Conservation (phyloP, 2,888 invertebrate genomes). For the Protonemura montana region DNA sequence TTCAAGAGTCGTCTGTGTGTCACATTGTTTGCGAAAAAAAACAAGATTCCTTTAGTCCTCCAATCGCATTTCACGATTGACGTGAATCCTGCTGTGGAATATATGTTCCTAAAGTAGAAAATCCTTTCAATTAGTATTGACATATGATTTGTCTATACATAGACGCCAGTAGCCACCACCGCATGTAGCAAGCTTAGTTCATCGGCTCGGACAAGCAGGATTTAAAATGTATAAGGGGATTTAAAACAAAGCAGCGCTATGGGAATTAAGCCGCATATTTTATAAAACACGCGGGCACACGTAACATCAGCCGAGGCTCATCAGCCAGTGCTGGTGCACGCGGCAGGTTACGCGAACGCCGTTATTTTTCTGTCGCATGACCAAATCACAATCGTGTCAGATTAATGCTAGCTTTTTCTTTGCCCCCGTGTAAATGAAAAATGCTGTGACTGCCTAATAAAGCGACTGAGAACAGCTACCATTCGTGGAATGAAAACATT, state of each 20-base stretch:
- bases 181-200: neutral
- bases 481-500: neutral
- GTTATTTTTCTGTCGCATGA: constrained; percentile 19
- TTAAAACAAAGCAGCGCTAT: constrained; percentile 5
- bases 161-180: neutral
- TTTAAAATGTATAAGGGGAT: constrained; percentile 18
- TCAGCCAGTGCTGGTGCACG: neutral
- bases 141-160: neutral
- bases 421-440: constrained; percentile 1
- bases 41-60: neutral
- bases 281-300: neutral
- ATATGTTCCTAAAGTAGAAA: neutral
- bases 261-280: constrained; percentile 19
- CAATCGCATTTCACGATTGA: neutral
- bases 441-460: neutral
- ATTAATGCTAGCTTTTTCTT: neutral
- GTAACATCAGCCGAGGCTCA: neutral
- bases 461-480: neutral
- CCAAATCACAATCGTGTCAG: constrained; percentile 17
- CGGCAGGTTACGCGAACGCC: neutral
- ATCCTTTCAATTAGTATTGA: constrained; percentile 26
- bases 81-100: neutral
- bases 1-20: neutral
- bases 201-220: neutral
- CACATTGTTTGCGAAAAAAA: neutral